phyloP scores from a whole-genome alignment of 2,113 vertebrate genomes.

The Circaetus gallicus region DNA sequence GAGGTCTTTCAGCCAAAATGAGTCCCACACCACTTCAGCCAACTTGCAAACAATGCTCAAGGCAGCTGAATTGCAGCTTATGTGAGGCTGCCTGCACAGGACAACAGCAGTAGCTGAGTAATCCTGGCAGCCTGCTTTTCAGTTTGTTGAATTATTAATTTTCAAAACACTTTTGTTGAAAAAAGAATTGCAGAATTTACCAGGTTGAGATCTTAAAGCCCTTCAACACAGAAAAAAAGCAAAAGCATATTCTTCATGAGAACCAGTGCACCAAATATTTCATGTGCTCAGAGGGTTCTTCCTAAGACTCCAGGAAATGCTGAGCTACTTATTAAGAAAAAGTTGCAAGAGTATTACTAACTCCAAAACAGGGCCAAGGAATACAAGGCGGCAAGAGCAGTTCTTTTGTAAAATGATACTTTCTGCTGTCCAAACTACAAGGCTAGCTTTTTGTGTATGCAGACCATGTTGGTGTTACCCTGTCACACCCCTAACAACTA shows the following conservation, averaged over 20 bases:
- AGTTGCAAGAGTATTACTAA: background rate
- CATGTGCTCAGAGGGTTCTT: background rate
- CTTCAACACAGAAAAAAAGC: background rate
- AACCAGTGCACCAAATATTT: background rate
- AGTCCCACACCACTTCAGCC: background rate
- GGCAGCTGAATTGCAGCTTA: background rate
- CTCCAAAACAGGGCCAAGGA: background rate
- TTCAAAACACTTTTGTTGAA: background rate
- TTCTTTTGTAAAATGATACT: background rate
- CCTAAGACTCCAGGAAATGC: background rate
- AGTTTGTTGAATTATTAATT: background rate
- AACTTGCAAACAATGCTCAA: background rate
- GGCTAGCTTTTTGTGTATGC: background rate
- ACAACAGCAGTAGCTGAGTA: background rate
- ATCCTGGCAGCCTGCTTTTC: background rate
- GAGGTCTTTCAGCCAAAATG: background rate
- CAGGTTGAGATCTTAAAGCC: background rate
- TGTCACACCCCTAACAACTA: background rate
- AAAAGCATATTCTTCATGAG: background rate
- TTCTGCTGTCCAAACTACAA: background rate
- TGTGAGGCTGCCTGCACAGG: background rate
- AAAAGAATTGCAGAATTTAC: background rate
- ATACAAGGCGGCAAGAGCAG: background rate
- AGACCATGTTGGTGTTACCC: fast-evolving
- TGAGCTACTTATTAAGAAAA: background rate